phyloP scores from a whole-genome alignment of 1,140 invertebrate species.

The Melipona quadrifasciata region DNA sequence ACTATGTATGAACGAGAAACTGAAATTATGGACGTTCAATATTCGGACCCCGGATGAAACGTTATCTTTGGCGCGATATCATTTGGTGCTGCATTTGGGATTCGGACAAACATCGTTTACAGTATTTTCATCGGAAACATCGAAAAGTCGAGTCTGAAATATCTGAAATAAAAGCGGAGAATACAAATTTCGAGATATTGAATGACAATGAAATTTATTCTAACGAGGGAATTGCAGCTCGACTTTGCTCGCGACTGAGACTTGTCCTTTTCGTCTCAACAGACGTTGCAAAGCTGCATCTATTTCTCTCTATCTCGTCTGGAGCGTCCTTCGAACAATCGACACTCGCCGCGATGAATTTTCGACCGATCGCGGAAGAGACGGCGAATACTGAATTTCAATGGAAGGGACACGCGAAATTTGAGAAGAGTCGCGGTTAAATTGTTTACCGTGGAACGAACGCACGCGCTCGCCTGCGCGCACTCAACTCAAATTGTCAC shows the following conservation, averaged over 20 bases:
- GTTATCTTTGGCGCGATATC: not conserved
- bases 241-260: not conserved
- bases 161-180: not conserved
- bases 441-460: slow-evolving; percentile 7
- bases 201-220: no score
- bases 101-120: no score
- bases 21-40: not conserved
- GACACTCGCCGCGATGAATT: not conserved
- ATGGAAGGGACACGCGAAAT: not conserved
- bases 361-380: not conserved
- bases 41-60: not conserved
- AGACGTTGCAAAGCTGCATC: not conserved
- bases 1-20: not conserved
- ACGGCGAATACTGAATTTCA: not conserved
- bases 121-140: no score
- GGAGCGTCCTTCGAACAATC: not conserved
- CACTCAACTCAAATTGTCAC: slow-evolving; percentile 16
- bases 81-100: no score
- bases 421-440: not conserved
- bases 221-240: no score
- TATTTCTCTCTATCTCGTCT: no score
- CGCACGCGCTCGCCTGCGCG: not conserved
- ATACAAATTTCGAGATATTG: no score
- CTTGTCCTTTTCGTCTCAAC: not conserved
- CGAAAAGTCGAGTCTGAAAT: not conserved